Base-by-base conservation (phyloP, 1,140 invertebrate species). In the Cydia fagiglandana region DNA sequence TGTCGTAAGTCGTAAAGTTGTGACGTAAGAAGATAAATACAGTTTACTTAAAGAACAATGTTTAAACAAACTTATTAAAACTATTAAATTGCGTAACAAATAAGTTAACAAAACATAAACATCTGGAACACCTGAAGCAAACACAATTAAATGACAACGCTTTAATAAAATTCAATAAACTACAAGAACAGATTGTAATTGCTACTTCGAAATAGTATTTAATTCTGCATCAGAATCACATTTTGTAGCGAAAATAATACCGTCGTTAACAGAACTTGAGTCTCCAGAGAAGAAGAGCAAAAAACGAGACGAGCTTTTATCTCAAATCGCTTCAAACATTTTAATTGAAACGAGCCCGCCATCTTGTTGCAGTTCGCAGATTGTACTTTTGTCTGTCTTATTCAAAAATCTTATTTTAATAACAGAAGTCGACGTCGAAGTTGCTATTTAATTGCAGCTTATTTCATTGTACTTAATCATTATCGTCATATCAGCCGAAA, bases 321-420 rank as follows among this genome's bases (percentile, higher is more conserved):
- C 64, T 66, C 10, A 66, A 66, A 66, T 66, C 64, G 64, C 64
- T 66, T 66, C 64, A 66, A 66, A 66, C 64, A 66, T 34, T 66
- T 66, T 66, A 66, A 66, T 66, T 66, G 64, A 66, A 66, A 66
- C 15, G 12, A 66, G 64, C 15, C 64, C 64, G 64, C 30, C 64
- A 66, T 66, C 28, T 66, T 64, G 24, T 28, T 66, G 28, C 30
- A 66, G 4, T n/a, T 34, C 28, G 15, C 13, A n/a, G 15, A 66
- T 13, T 34, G 4, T 34, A 38, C 30, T 38, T 34, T 66, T 66
- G 20, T 10, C 7, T 66, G 56, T 61, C 13, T 61, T 61, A 20
- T 61, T 13, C 45, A 47, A 47, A 13, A 47, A 47, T 47, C 12
- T 13, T 47, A 47, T 15, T 47, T 47, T 4, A 47, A 47, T 47